Evolutionary conservation across 35 echinoderm and acorn worm species (phyloP), one percentile per base, ranked within the genome.

Genomic region (Eucidaris tribuloides): DNA sequence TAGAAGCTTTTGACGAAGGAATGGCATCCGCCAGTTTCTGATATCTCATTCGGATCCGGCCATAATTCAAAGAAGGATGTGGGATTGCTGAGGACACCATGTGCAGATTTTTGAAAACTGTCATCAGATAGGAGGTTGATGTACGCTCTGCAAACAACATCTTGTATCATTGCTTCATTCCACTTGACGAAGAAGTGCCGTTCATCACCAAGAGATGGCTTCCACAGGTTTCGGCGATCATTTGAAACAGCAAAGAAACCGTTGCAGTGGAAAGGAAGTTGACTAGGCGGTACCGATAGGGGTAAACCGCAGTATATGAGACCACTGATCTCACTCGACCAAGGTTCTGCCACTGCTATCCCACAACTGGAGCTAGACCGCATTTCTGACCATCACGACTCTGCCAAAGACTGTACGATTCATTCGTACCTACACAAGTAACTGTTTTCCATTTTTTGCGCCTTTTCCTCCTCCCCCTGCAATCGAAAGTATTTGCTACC

Each of bases 311-410:
- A 45, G 34, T 45, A 78, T 7, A 60, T 33, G 32, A 33, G 38
- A 29, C 37, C 54, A 9, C 24, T 44, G 18, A 27, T 3, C 4
- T 52, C 13, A 2, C 46, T 33, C 46, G 77, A 33, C 19, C 32
- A 36, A 5, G 58, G 76, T 20, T 6, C 42, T 46, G 19, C 48
- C 44, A 79, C 46, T 46, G 93, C 93, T 5, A 96, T 63, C 7
- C 89, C 93, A 50, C 93, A 46, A 79, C 87, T n/a, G 93, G 89
- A 34, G 87, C 24, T 38, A 91, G 44, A 38, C 66, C 89, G 11
- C 23, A 23, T 40, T 39, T 64, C 4, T 11, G 22, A 55, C 61
- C 84, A 18, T 65, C 15, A 4, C 39, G 22, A 44, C 38, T 49
- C 40, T 40, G 22, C 23, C 60, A 76, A 24, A 87, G 18, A 5